Conservation (phyloP, 2,113 vertebrate genomes). For the Danio rerio region GRCz12tu NC_133186.1:43742501-43743000, state of each 20-base stretch:
- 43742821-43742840: conserved; percentile 68
- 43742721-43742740: conserved; percentile 81
- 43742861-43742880: conserved; percentile 68
- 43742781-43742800: conserved; percentile 63
- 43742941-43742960: conserved; percentile 81
- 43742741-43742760: conserved; percentile 83
- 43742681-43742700: conserved; percentile 83
- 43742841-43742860: conserved; percentile 64
- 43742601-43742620: conserved; percentile 74
- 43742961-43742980: conserved; percentile 79
- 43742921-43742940: conserved; percentile 79
- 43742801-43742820: conserved; percentile 68
- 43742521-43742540: conserved; percentile 60
- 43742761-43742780: conserved; percentile 77
- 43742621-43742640: conserved; percentile 71
- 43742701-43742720: conserved; percentile 80
- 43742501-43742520: conserved; percentile 70
- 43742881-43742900: conserved; percentile 74
- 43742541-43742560: conserved; percentile 65
- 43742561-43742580: conserved; percentile 79
- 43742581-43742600: conserved; percentile 72
- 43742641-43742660: conserved; percentile 74
- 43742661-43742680: conserved; percentile 74
- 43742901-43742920: conserved; percentile 75
- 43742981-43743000: conserved; percentile 76